These are phyloP conservation scores for Eulemur macaco DNA, from an alignment of 2,113 vertebrate genomes.

Conservation along the genomic window DNA sequence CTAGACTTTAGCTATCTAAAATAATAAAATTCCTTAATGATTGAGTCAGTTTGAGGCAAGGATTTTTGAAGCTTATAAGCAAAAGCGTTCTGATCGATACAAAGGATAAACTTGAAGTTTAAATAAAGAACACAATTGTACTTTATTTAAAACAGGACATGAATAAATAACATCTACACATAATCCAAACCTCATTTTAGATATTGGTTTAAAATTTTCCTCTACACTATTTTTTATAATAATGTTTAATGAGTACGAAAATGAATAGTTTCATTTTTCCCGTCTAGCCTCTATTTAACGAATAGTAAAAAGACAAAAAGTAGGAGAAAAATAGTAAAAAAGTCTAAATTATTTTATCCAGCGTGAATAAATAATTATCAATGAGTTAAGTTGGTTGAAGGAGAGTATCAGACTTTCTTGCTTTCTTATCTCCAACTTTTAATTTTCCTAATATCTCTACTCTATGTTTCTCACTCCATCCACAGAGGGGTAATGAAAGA, in stretches of 20 bases:
- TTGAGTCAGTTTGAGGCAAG: background rate
- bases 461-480: background rate
- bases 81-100: background rate
- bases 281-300: background rate
- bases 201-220: background rate
- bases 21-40: background rate
- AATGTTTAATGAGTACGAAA: background rate
- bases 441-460: background rate
- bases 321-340: slow-evolving; percentile 7
- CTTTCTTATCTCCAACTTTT: background rate
- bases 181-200: background rate
- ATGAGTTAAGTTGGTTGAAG: background rate
- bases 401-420: background rate
- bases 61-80: background rate
- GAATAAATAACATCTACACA: background rate
- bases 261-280: background rate
- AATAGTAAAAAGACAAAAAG: slow-evolving; percentile 25
- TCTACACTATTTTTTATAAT: background rate
- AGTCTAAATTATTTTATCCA: background rate
- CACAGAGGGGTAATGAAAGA: background rate
- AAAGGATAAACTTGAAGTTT: slow-evolving; percentile 12
- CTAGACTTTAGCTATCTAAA: background rate
- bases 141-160: background rate
- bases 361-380: slow-evolving; percentile 5
- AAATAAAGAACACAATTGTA: background rate